A percentile compares a stretch with the other conserved stretches of the same genome.
Evolutionary conservation across 2,797 vertebrate genomes (phyloP).

Genomic region (Rhodeus uyekii): DNA sequence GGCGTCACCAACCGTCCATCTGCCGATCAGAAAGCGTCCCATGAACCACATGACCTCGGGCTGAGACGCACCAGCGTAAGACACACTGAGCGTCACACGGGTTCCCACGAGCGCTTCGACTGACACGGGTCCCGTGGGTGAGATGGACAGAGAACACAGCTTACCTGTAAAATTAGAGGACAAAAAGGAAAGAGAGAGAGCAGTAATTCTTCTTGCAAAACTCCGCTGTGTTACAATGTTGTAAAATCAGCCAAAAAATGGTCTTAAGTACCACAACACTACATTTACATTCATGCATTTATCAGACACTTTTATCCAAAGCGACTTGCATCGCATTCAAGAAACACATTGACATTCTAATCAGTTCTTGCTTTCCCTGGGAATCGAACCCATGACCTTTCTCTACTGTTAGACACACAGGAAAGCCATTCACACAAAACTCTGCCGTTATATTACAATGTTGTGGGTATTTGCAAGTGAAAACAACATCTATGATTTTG

Average conservation of each 20-base stretch:
- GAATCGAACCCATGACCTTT: too few species aligned
- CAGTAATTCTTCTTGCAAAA: background rate
- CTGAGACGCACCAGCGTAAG: slow-evolving; percentile 55
- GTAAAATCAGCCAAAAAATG: too few species aligned
- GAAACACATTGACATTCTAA: too few species aligned
- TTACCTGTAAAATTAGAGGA: slow-evolving; percentile 55
- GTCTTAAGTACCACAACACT: too few species aligned
- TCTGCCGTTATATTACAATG: background rate
- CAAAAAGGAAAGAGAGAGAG: background rate
- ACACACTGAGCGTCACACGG: slow-evolving; percentile 68
- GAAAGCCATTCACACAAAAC: too few species aligned
- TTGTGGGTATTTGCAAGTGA: background rate
- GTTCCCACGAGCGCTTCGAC: slow-evolving; percentile 59
- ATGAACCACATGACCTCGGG: slow-evolving; percentile 68
- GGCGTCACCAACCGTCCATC: slow-evolving; percentile 59
- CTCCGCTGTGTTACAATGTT: too few species aligned
- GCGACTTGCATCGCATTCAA: too few species aligned
- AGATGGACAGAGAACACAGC: slow-evolving; percentile 54
- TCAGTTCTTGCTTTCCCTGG: too few species aligned
- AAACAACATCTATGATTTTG: background rate
- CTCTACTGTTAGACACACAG: too few species aligned
- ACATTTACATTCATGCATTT: too few species aligned
- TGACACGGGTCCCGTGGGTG: slow-evolving; percentile 30
- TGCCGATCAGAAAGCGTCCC: slow-evolving; percentile 55
- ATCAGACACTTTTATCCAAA: too few species aligned